Base-by-base conservation (phyloP, 2,888 invertebrate genomes). In the Catocala fraxini region DNA sequence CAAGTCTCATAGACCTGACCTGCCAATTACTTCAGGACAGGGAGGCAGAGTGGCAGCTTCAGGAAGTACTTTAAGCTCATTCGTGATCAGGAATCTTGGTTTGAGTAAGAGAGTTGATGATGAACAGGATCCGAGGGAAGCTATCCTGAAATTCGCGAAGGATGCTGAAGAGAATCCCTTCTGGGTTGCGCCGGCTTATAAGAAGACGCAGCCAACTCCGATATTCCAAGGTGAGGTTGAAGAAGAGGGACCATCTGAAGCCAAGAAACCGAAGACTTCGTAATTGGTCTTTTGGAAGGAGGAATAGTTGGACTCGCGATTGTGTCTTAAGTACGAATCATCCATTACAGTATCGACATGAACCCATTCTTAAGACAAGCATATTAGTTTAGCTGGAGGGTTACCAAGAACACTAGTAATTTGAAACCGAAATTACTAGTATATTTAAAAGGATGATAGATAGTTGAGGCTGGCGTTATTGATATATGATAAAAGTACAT, bases 161-260 rank as follows among this genome's bases (percentile, higher is more conserved):
- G 98, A 98, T 2, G 99, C 99, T 0, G 99, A 96, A 53, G 98
- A 99, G 84, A 98, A 99, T 95, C 99, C 99, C 0, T 99, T 98
- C 85, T 99, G 99, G 99, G 98, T 98, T 43, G 96, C 98, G 0
- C 98, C 98, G 0, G 98, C 98, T 0, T 98, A 98, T 82, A 96
- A 96, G 53, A 97, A 96, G 80, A 98, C 98, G 0, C 99, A 99
- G 79, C 99, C 99, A 0, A 96, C 96, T 73, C 95, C 97, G 0
- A 97, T 98, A 64, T 97, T 98, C 80, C 96, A 97, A 61, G 88
- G 90, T n/a, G 92, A 90, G 11, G 91, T 90, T 5, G 89, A 89
- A 0, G 90, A 92, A 6, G 95, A 95, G 11, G 95, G 94, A 0
- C 94, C 95, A 0, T 89, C 95, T 2, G 92, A 91, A 76, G 70